Conservation (phyloP, 2,797 vertebrate genomes). For the Furcifer pardalis region DNA sequence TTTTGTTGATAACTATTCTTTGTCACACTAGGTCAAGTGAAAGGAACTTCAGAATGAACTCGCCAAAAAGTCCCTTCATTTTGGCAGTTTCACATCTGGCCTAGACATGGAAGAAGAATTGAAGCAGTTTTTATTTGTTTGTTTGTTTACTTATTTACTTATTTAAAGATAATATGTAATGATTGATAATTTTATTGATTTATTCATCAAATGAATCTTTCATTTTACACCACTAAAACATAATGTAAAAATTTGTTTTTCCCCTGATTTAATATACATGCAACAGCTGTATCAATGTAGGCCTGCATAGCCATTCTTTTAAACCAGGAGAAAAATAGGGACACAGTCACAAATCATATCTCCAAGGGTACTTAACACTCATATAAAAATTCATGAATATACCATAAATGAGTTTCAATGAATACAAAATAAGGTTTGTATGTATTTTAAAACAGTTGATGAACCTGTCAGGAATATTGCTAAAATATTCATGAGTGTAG, state of each 20-base stretch:
- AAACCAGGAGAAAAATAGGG: background rate
- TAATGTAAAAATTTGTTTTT: background rate
- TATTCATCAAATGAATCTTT: constrained; percentile 26
- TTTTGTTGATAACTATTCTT: too few species aligned
- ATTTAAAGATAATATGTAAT: too few species aligned
- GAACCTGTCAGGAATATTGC: constrained; percentile 33
- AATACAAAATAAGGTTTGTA: constrained; percentile 30
- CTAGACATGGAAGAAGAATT: too few species aligned
- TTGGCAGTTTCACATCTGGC: too few species aligned
- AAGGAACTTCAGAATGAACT: too few species aligned
- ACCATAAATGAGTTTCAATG: constrained; percentile 27
- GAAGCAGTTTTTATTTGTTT: too few species aligned
- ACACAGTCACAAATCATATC: constrained; percentile 34
- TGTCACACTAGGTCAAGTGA: too few species aligned
- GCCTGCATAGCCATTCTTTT: constrained; percentile 5
- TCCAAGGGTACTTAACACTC: constrained; percentile 23
- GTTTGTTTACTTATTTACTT: too few species aligned
- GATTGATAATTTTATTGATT: too few species aligned
- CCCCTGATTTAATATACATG: background rate
- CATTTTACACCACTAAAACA: background rate
- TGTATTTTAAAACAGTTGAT: constrained; percentile 37
- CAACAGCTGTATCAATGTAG: background rate
- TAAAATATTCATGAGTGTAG: constrained; percentile 29
- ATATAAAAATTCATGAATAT: constrained; percentile 32
- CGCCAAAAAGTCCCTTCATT: too few species aligned